Base-by-base conservation (phyloP, 2,888 invertebrate genomes). In the Sialis fuliginosa region DNA sequence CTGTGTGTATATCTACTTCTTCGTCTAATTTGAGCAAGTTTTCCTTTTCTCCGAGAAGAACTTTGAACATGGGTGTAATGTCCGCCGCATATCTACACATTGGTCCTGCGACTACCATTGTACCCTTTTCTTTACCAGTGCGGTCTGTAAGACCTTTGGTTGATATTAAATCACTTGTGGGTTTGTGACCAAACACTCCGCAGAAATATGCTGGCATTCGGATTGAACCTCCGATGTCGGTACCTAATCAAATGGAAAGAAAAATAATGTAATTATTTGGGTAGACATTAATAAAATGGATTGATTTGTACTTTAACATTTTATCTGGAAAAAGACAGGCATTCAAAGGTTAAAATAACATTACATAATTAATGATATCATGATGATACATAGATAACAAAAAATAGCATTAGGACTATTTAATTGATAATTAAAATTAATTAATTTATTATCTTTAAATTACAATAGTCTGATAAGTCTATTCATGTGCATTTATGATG, bases 211-310 rank as follows among this genome's bases (percentile, higher is more conserved):
- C 79, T 0, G 93, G 93, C 75, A 92, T 89, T 33, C 97, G 76
- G 42, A 90, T 86, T 5, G 93, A 93, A 0, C 97, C 97, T n/a
- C 95, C 96, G 56, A 97, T 93, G 62, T 97, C 97, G 0, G 85
- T 83, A 32, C 80, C 77, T 76, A 53, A 22, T 22, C 22, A 22
- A 22, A 22, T 4, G 22, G 22, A 22, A 22, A 42, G 56, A 54
- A 50, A 41, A 47, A 49, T 1, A 10, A 30, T 6, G 6, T 8
- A 10, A n/a, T 42, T 22, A 22, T 22, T 22, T 22, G 22, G 4
- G 22, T 22, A 34, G 12, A n/a, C n/a, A n/a, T n/a, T n/a, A n/a
- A n/a, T n/a, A n/a, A n/a, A 33, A 44, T 32, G 6, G n/a, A 32
- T 9, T 40, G 39, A 9, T 22, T 48, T 35, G 35, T 7, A 45